These are phyloP conservation scores for Hylaeus volcanicus DNA, from an alignment of 1,140 invertebrate species.

Conservation along the genomic window DNA sequence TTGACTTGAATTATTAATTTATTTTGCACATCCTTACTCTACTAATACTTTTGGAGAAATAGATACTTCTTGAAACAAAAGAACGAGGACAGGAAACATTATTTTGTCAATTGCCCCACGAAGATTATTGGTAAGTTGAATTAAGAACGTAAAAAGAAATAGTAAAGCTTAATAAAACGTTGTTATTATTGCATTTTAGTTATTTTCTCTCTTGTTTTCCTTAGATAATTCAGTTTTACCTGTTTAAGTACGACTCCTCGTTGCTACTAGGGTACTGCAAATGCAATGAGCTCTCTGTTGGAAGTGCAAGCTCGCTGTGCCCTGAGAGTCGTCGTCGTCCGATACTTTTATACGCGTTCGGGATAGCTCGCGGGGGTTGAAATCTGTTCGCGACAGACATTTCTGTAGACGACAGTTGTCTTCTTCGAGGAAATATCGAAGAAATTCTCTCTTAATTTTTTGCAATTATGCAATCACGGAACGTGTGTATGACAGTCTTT, in stretches of 20 bases:
- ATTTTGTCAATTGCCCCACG: not conserved
- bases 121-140: too few relatives aligned
- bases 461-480: constrained; percentile 32
- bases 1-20: too few relatives aligned
- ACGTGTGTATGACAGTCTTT: not conserved
- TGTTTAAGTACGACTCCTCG: not conserved
- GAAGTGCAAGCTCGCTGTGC: not conserved
- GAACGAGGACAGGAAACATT: not conserved
- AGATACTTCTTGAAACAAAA: too few relatives aligned
- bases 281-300: constrained; percentile 2
- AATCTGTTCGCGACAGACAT: constrained; percentile 37
- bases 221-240: too few relatives aligned
- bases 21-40: too few relatives aligned
- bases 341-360: constrained; percentile 59
- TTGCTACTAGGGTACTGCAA: not conserved
- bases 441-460: constrained; percentile 17
- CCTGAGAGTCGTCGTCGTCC: not conserved
- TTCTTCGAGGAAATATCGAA: constrained; percentile 14
- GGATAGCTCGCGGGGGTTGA: constrained; percentile 3
- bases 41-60: too few relatives aligned
- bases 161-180: too few relatives aligned
- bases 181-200: too few relatives aligned
- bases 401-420: constrained; percentile 57
- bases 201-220: too few relatives aligned
- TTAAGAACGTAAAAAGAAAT: too few relatives aligned